Evolutionary conservation across 2,888 invertebrate genomes (phyloP).

Genomic region (Scaptomyza tumidula): DNA sequence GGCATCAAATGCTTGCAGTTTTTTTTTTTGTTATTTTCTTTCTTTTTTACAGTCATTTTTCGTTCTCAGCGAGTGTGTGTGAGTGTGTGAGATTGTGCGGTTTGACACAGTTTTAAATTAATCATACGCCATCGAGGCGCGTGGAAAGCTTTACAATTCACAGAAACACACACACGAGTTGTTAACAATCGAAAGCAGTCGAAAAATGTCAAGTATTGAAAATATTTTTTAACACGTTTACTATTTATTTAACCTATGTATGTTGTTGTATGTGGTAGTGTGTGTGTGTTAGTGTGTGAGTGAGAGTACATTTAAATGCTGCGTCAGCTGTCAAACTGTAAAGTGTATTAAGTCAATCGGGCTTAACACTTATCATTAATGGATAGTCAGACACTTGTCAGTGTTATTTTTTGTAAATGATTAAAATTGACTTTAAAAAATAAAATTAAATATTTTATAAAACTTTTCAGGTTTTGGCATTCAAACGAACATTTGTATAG

Average conservation of each 20-base stretch:
- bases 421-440: background rate
- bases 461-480: no score
- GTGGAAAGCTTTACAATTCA: conserved; percentile 54
- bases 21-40: conserved; percentile 26
- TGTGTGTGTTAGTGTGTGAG: background rate
- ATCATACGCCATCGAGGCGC: conserved; percentile 71
- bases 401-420: no score
- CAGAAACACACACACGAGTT: conserved; percentile 10
- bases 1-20: conserved; percentile 65
- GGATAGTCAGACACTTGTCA: background rate
- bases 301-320: conserved; percentile 28
- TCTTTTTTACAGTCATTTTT: conserved; percentile 19
- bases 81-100: conserved; percentile 59
- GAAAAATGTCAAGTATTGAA: conserved; percentile 50
- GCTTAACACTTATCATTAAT: conserved; percentile 8
- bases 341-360: background rate
- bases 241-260: no score
- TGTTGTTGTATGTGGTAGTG: no score
- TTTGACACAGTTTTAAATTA: conserved; percentile 78
- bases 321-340: conserved; percentile 24
- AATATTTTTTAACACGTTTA: conserved; percentile 28
- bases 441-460: no score
- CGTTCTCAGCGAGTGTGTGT: background rate
- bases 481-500: no score
- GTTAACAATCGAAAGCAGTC: conserved; percentile 48